These are phyloP conservation scores for Eospalax fontanierii DNA, from an alignment of 2,797 vertebrate genomes.

Conservation along the genomic window DNA sequence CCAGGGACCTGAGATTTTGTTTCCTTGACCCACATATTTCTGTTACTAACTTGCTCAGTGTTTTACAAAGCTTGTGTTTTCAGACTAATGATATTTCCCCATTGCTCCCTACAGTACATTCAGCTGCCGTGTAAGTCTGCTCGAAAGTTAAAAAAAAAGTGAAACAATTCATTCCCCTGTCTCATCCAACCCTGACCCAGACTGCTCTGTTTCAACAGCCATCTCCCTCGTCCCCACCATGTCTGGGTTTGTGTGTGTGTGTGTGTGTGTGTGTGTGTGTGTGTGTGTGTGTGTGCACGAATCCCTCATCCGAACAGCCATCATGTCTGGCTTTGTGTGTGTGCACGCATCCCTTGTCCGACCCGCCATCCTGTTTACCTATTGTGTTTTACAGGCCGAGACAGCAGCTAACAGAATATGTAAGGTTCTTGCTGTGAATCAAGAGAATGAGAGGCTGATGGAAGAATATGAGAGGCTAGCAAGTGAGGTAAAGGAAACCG, in stretches of 20 bases:
- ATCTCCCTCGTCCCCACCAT: not conserved
- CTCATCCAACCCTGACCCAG: slow-evolving; percentile 5
- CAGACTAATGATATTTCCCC: slow-evolving; percentile 75
- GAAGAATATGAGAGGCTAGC: slow-evolving; percentile 99
- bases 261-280: not conserved
- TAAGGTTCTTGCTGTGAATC: slow-evolving; percentile 99
- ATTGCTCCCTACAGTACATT: slow-evolving; percentile 63
- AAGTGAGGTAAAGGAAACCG: slow-evolving; percentile 94
- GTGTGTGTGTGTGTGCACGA: slow-evolving; percentile 41
- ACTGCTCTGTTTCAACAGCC: slow-evolving; percentile 11
- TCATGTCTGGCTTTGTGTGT: slow-evolving; percentile 68
- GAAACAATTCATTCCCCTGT: slow-evolving; percentile 17
- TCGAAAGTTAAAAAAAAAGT: slow-evolving; percentile 76
- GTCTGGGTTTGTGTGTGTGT: not conserved
- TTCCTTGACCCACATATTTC: slow-evolving; percentile 25
- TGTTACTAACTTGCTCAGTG: slow-evolving; percentile 80
- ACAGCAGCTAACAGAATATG: slow-evolving; percentile 99
- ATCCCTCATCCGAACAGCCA: not conserved
- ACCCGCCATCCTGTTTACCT: slow-evolving; percentile 78
- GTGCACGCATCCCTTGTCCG: not conserved
- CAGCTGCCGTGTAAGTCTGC: slow-evolving; percentile 78
- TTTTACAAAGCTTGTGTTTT: slow-evolving; percentile 69
- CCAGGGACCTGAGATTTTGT: not conserved
- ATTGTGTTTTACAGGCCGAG: slow-evolving; percentile 94
- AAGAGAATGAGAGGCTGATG: slow-evolving; percentile 99